phyloP scores from a whole-genome alignment of 2,113 vertebrate genomes.

The Deroptyus accipitrinus region DNA sequence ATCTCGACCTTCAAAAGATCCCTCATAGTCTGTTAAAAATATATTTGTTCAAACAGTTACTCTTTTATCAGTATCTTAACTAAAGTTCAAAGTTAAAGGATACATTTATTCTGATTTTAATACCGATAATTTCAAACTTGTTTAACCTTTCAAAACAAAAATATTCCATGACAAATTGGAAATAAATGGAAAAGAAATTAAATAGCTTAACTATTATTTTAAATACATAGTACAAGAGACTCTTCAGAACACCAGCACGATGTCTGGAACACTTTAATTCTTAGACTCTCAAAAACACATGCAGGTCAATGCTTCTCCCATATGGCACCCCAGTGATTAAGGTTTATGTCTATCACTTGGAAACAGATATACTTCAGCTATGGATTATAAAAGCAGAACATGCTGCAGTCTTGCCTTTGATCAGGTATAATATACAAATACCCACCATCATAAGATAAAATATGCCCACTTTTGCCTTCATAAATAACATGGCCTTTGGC shows the following conservation, averaged over 20 bases:
- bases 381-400: not conserved
- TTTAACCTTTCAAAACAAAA: not conserved
- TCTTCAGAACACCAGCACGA: not conserved
- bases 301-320: not conserved
- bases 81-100: not conserved
- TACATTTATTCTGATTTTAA: not conserved
- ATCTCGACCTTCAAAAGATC: not conserved
- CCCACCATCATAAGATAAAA: constrained; percentile 94
- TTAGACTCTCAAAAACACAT: not conserved
- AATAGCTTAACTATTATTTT: not conserved
- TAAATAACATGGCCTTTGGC: constrained; percentile 96
- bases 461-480: constrained; percentile 95
- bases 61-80: not conserved
- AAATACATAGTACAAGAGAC: not conserved
- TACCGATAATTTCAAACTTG: not conserved
- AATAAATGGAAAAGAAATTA: not conserved
- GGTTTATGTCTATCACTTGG: not conserved
- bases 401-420: not conserved
- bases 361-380: not conserved
- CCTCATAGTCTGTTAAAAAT: not conserved
- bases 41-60: not conserved
- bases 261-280: not conserved
- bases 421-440: not conserved
- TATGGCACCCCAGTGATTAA: not conserved
- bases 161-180: not conserved